Base-by-base conservation (phyloP, 2,888 invertebrate species). In the Ptychoptera albimana region DNA sequence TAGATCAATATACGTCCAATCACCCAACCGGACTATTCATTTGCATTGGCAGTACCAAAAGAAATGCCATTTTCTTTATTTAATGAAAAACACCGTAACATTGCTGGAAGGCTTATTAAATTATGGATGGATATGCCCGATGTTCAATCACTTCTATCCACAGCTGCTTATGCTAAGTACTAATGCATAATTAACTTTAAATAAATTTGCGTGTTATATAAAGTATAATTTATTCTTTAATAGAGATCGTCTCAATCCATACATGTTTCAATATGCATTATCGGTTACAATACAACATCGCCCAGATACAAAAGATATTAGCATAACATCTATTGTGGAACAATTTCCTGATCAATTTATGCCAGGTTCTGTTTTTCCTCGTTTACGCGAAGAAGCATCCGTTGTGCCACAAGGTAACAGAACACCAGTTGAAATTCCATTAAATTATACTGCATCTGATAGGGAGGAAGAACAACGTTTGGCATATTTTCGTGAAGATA, bases 401-500 rank as follows among this genome's bases (percentile, higher is more conserved):
- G 68, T 82, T 2, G 74, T 77, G 2, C 68, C 71, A 0, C 50
- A 39, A 12, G 40, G 36, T n/a, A 46, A 39, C 29, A 37, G 39
- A 13, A 30, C 8, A n/a, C 75, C 80, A 0, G 70, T 86, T 39
- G 73, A 73, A 42, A 79, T 86, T 50, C 82, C 83, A 0, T 57
- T 64, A 16, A 79, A 84, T 64, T 85, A 78, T 60, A 83, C 87
- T 0, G 87, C 85, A 0, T 74, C 78, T 0, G 73, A 77, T 49
- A 55, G 70, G 3, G 85, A 88, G 54, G 77, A 77, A 1, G 88
- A 89, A 55, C 86, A 88, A 60, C 74, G 80, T 6, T 61, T 85
- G 48, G 81, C 84, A 30, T 89, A 88, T 64, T 88, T 83, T 72
- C 74, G 87, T 36, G 88, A 88, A 60, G 88, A 87, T 61, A 69